These are phyloP conservation scores for Zaprionus vittiger DNA, from an alignment of 1,140 invertebrate species.

Conservation along the genomic window DNA sequence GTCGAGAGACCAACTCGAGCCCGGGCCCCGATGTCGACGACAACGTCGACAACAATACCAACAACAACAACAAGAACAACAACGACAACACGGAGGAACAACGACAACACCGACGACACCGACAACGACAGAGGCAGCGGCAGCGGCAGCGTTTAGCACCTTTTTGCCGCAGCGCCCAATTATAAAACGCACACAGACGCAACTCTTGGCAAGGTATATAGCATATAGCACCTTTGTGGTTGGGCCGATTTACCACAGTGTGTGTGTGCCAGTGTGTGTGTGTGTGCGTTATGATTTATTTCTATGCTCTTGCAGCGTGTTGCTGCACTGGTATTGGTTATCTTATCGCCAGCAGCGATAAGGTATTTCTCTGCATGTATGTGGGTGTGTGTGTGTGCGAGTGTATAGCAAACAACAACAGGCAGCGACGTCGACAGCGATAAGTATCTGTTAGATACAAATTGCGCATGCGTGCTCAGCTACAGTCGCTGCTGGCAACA, in stretches of 20 bases:
- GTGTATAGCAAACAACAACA: constrained; percentile 53
- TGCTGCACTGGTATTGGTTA: constrained; percentile 62
- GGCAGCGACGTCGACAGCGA: constrained; percentile 52
- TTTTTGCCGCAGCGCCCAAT: constrained; percentile 70
- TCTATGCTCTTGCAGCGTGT: constrained; percentile 39
- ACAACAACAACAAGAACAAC: background rate
- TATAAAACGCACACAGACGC: constrained; percentile 65
- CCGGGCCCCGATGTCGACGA: constrained; percentile 37
- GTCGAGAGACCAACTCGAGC: constrained; percentile 60
- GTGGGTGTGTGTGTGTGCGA: constrained; percentile 20
- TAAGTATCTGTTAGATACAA: constrained; percentile 80
- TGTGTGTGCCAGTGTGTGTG: constrained; percentile 49
- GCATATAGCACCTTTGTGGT: constrained; percentile 61
- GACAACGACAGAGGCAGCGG: constrained; percentile 19
- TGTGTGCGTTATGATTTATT: constrained; percentile 83
- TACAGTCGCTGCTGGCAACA: constrained; percentile 22
- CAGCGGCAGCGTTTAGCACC: constrained; percentile 65
- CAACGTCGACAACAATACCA: constrained; percentile 23
- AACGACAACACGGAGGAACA: background rate
- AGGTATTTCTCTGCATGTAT: constrained; percentile 29
- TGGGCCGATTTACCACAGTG: constrained; percentile 52
- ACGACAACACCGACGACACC: constrained; percentile 11
- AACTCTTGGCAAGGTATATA: constrained; percentile 18
- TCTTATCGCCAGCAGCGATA: constrained; percentile 73
- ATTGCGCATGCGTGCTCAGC: constrained; percentile 79